Evolutionary conservation across 2,113 vertebrate genomes (phyloP).

Genomic region (Cavia porcellus): DNA sequence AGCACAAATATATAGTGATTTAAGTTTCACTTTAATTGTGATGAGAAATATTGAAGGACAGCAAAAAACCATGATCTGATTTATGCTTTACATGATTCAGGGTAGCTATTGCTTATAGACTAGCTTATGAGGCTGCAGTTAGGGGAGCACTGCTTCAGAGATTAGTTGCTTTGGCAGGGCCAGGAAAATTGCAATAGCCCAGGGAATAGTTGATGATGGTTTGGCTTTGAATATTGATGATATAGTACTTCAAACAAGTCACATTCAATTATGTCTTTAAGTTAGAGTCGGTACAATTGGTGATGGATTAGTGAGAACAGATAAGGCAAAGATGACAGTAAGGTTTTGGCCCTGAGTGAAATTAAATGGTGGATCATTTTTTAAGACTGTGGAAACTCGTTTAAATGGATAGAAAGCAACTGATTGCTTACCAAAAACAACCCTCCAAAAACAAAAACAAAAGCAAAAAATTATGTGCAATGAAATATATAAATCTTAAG

Average conservation of each 20-base stretch:
- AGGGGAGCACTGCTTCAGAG: too few species aligned
- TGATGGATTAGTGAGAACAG: not conserved
- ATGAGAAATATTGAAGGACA: not conserved
- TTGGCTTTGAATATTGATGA: not conserved
- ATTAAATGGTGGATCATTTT: not conserved
- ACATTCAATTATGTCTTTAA: not conserved
- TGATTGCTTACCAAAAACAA: not conserved
- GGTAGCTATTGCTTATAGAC: not conserved
- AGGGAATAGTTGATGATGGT: not conserved
- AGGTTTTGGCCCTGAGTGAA: not conserved
- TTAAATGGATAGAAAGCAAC: not conserved
- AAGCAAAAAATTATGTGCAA: not conserved
- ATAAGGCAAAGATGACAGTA: not conserved
- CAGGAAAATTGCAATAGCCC: not conserved
- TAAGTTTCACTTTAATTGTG: conserved; percentile 25
- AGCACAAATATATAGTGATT: not conserved
- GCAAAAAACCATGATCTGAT: not conserved
- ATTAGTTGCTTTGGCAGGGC: not conserved
- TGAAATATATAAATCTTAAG: not conserved
- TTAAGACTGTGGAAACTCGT: not conserved
- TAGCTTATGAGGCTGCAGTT: not conserved
- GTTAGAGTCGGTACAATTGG: not conserved
- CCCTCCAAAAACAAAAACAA: not conserved
- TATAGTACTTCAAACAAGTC: not conserved
- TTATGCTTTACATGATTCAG: not conserved